Conservation (phyloP, 2,888 invertebrate species). For the Heliothis peltigera region DNA sequence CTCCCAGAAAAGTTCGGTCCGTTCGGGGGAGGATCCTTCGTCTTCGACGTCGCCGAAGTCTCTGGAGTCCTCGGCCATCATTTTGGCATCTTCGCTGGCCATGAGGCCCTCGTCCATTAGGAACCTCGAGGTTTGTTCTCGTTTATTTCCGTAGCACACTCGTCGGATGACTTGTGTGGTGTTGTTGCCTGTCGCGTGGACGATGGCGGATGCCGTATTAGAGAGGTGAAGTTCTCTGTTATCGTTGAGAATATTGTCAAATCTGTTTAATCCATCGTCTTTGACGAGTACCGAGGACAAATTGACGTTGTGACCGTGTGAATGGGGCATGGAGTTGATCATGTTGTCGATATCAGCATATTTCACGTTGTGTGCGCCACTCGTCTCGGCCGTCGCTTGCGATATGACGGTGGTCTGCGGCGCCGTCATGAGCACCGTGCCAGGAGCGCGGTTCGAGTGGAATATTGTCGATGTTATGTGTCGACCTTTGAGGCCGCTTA, state of each 20-base stretch:
- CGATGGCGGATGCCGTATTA: slow-evolving; percentile 80
- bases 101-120: slow-evolving; percentile 79
- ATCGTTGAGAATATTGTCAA: slow-evolving; percentile 79
- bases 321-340: slow-evolving; percentile 76
- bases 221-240: slow-evolving; percentile 79
- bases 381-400: slow-evolving; percentile 75
- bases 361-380: slow-evolving; percentile 72
- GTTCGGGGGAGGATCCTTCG: slow-evolving; percentile 80
- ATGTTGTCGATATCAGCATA: slow-evolving; percentile 82
- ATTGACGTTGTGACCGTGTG: slow-evolving; percentile 66
- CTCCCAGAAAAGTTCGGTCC: slow-evolving; percentile 86
- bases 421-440: slow-evolving; percentile 83
- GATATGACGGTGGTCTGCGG: slow-evolving; percentile 85
- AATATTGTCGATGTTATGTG: slow-evolving; percentile 84
- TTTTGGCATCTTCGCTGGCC: slow-evolving; percentile 78
- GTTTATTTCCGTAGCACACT: slow-evolving; percentile 79
- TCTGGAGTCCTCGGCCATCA: slow-evolving; percentile 79
- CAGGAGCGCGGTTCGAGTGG: slow-evolving; percentile 79
- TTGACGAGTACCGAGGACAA: slow-evolving; percentile 79
- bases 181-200: slow-evolving; percentile 80
- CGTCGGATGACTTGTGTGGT: slow-evolving; percentile 85
- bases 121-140: slow-evolving; percentile 70
- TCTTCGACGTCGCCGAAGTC: slow-evolving; percentile 79
- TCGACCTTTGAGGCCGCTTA: slow-evolving; percentile 79
- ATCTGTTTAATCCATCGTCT: slow-evolving; percentile 78